Percentiles rank a stretch among this genome's conserved stretches.
Conservation (phyloP, 2,888 invertebrate genomes). For the Himalopsyche tibetana region DNA sequence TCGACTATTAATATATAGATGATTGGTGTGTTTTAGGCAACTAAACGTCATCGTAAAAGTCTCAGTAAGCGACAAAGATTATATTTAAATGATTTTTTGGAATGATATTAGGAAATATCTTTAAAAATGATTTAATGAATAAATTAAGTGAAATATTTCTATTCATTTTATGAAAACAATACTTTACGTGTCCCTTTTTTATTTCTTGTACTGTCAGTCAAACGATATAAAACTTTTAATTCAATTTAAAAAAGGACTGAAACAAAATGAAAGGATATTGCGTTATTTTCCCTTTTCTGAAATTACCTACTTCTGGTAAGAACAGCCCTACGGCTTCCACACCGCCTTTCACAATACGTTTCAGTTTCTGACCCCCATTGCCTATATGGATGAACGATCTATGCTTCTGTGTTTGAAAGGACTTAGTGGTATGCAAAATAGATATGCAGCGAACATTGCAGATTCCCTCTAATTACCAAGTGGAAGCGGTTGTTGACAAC, state of each 20-base stretch:
- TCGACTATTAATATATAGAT: too few relatives aligned
- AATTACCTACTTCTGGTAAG: not conserved
- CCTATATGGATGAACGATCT: not conserved
- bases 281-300: not conserved
- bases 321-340: not conserved
- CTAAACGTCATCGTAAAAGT: too few relatives aligned
- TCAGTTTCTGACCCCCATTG: too few relatives aligned
- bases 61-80: too few relatives aligned
- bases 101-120: too few relatives aligned
- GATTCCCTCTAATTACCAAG: constrained; percentile 26
- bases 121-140: too few relatives aligned
- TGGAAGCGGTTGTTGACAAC: not conserved
- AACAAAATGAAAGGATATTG: not conserved
- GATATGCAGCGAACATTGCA: not conserved
- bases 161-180: not conserved
- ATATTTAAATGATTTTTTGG: too few relatives aligned
- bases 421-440: constrained; percentile 20
- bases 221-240: not conserved
- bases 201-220: not conserved
- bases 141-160: too few relatives aligned
- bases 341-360: not conserved
- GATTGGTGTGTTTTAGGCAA: too few relatives aligned
- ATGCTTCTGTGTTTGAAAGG: not conserved
- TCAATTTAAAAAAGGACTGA: not conserved
- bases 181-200: not conserved